A percentile compares a stretch with the other conserved stretches of the same genome.
Evolutionary conservation across 2,113 vertebrate genomes (phyloP).

Genomic region (Laticauda colubrina): DNA sequence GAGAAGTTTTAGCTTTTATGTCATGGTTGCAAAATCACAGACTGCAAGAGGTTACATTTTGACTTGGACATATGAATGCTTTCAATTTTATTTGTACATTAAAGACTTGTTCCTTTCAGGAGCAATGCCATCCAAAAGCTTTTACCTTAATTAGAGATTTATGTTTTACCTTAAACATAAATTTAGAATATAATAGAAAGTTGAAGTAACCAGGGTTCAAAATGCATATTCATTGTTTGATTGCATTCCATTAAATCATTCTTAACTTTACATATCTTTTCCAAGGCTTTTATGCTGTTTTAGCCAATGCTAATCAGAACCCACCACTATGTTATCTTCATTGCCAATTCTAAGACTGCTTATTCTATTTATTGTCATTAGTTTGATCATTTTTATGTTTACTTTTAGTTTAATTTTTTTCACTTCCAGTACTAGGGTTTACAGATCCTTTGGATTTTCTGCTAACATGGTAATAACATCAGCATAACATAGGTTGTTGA

Average conservation of each 20-base stretch:
- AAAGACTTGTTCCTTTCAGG: not conserved
- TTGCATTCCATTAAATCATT: not conserved
- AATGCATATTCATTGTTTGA: not conserved
- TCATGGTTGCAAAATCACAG: no score
- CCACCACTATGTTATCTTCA: not conserved
- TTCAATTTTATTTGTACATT: not conserved
- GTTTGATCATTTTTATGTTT: not conserved
- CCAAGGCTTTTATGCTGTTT: not conserved
- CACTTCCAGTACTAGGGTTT: not conserved
- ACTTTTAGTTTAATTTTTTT: not conserved
- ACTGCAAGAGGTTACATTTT: not conserved
- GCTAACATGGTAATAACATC: not conserved
- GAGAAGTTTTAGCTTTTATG: not conserved
- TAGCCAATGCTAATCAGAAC: not conserved
- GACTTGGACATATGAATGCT: not conserved
- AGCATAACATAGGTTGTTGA: not conserved
- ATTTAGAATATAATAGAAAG: not conserved
- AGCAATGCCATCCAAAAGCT: not conserved
- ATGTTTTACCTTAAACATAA: not conserved
- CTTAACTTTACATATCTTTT: not conserved
- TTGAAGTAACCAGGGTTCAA: not conserved
- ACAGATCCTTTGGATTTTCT: not conserved
- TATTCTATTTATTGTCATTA: not conserved
- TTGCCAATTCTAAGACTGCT: not conserved
- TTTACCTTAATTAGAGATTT: not conserved